Conservation (phyloP, 1,140 invertebrate genomes). For the Tetragnatha versicolor region DNA sequence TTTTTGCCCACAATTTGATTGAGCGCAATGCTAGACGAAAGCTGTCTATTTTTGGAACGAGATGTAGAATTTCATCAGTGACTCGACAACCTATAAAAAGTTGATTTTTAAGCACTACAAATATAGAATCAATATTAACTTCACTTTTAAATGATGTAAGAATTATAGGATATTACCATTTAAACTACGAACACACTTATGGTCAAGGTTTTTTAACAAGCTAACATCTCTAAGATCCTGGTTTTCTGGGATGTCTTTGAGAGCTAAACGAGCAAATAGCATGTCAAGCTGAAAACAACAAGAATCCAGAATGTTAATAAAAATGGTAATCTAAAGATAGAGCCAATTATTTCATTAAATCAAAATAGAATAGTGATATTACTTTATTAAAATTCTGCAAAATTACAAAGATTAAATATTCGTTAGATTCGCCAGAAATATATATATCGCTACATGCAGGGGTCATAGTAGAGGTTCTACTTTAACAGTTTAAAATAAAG, state of each 20-base stretch:
- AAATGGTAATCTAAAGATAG: not conserved
- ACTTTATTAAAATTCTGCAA: too few species aligned
- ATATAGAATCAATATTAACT: not conserved
- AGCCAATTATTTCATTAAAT: not conserved
- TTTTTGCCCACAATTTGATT: constrained; percentile 99
- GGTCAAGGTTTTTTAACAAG: constrained; percentile 93
- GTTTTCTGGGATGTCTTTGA: constrained; percentile 87
- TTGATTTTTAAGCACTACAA: not conserved
- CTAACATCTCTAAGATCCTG: constrained; percentile 89
- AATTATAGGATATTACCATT: constrained; percentile 72
- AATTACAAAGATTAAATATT: not conserved
- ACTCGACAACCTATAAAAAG: constrained; percentile 80
- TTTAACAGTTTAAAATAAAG: not conserved
- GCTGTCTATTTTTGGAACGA: constrained; percentile 94
- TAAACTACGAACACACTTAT: constrained; percentile 93
- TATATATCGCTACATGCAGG: too few species aligned
- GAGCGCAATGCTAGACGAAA: constrained; percentile 91
- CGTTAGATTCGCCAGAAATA: too few species aligned
- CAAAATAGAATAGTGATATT: not conserved
- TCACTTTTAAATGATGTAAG: not conserved
- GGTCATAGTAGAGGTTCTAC: not conserved
- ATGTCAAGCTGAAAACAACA: constrained; percentile 74
- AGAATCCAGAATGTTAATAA: not conserved
- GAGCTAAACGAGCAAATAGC: constrained; percentile 90
- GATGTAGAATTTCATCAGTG: constrained; percentile 94